Evolutionary conservation across 2,797 vertebrate genomes (phyloP), one percentile per base, ranked within the genome.

Genomic region (Microchirus variegatus): DNA sequence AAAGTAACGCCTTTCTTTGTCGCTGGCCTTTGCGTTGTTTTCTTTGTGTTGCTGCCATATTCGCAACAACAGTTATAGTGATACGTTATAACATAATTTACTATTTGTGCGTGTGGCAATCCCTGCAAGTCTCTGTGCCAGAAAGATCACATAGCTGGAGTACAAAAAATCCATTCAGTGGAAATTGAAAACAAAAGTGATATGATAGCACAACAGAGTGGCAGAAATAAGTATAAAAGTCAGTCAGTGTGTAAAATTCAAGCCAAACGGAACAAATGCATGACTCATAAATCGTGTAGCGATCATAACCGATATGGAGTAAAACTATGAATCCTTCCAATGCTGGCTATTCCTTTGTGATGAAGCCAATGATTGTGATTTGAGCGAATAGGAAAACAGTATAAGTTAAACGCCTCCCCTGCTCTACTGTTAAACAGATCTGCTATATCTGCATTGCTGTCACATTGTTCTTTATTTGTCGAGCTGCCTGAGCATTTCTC

Each of bases 361-460:
- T 31, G 1, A 48, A 48, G 26, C n/a, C 15, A 47, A 40, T 4
- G 51, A 2, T 5, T 64, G 9, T n/a, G 15, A 50, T 59, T 49
- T 16, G 3, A 3, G 14, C 8, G 3, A 58, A 22, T 9, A 53
- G 14, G 0, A 59, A 40, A 55, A 14, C 3, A 38, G 16, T 4
- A 48, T 67, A 35, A 10, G 41, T 54, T 36, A 7, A 19, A 36
- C 50, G 56, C 31, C 9, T 53, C 10, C n/a, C 12, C 7, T 16
- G 19, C 22, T 51, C 18, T 43, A 22, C 49, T 10, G 57, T 68
- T 22, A 47, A 50, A 73, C 36, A 8, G 53, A 31, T 67, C 13
- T 53, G 18, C 17, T 72, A 63, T 67, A 40, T 75, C 80, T 63
- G 31, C 64, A 73, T 51, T 49, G 54, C 36, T 63, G 44, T 52